A percentile compares a stretch with the other conserved stretches of the same genome.
Conservation (phyloP, 1,140 invertebrate genomes). For the Eupeodes corollae region DNA sequence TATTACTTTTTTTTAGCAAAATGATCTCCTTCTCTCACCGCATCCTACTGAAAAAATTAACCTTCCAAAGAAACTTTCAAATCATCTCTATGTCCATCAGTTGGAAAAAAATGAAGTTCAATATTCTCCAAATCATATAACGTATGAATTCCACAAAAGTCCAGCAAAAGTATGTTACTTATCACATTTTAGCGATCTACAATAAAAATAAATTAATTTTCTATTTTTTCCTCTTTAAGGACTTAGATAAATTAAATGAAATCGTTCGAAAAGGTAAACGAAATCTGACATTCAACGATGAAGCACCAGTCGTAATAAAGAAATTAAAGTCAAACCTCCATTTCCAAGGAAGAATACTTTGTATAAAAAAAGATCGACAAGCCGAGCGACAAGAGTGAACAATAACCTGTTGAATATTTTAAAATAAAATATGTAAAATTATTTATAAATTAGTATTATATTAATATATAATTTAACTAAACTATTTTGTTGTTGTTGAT, state of each 20-base stretch:
- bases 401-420: no score
- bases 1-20: slow-evolving; percentile 21
- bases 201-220: slow-evolving; percentile 2
- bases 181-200: slow-evolving; percentile 1
- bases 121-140: slow-evolving; percentile 45
- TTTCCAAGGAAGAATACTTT: no score
- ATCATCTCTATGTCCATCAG: slow-evolving; percentile 53
- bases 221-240: slow-evolving; percentile 14
- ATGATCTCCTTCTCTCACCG: slow-evolving; percentile 60
- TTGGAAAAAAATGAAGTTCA: slow-evolving; percentile 41
- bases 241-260: slow-evolving; percentile 34
- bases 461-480: no score
- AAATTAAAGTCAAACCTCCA: no score
- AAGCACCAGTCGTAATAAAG: not conserved
- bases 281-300: slow-evolving; percentile 9
- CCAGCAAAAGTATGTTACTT: slow-evolving; percentile 64
- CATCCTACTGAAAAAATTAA: slow-evolving; percentile 53
- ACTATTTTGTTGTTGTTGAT: no score
- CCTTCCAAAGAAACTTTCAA: slow-evolving; percentile 49
- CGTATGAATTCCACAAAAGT: slow-evolving; percentile 80
- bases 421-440: no score
- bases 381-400: no score
- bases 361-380: no score
- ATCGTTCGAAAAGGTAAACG: slow-evolving; percentile 19
- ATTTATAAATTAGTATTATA: no score